phyloP scores from a whole-genome alignment of 2,797 vertebrate species.

The Dromococcyx pavoninus region DNA sequence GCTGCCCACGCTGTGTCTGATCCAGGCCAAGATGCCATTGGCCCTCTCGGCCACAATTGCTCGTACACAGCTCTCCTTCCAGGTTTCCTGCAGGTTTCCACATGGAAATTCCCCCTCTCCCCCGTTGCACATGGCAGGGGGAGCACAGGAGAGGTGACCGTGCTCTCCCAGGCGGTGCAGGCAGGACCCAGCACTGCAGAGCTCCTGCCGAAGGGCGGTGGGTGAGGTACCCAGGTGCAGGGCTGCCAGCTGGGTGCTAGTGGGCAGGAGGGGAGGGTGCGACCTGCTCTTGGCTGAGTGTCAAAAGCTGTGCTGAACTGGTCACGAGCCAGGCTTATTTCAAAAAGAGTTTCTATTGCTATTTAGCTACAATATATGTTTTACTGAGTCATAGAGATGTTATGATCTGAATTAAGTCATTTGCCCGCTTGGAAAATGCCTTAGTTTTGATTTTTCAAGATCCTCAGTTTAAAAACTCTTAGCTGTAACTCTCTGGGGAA shows the following conservation, averaged over 20 bases:
- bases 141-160: neutral
- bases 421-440: neutral
- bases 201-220: rapidly evolving
- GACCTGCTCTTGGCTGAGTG: neutral
- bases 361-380: neutral
- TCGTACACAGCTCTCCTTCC: neutral
- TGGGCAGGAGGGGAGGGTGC: neutral
- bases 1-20: too few species aligned
- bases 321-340: neutral
- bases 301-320: neutral
- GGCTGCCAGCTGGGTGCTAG: neutral
- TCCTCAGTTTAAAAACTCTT: neutral
- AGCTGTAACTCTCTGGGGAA: neutral
- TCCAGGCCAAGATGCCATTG: too few species aligned
- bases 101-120: neutral
- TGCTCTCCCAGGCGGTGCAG: neutral
- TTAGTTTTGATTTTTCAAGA: neutral
- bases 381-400: neutral
- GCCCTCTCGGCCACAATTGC: too few species aligned
- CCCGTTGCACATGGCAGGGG: neutral
- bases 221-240: neutral
- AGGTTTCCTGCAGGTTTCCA: neutral
- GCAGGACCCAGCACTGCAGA: neutral
- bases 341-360: neutral
- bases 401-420: neutral